Percentiles rank a stretch among this genome's conserved stretches.
phyloP scores from a whole-genome alignment of 2,113 vertebrate genomes.

The Aleadryas rufinucha region DNA sequence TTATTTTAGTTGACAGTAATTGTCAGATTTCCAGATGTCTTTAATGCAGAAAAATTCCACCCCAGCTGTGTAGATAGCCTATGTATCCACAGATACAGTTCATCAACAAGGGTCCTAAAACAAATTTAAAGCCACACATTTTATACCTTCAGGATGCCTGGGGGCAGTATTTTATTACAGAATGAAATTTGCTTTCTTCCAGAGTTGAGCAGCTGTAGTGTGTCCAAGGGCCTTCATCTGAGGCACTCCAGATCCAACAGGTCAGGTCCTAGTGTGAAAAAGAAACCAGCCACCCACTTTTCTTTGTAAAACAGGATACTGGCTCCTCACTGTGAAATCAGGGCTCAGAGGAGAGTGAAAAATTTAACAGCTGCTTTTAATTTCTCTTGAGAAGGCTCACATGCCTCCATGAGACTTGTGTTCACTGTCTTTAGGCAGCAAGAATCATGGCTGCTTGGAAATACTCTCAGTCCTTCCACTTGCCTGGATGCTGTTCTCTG shows the following conservation, averaged over 20 bases:
- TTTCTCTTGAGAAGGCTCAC: conserved; percentile 1
- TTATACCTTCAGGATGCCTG: neutral
- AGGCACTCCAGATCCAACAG: conserved; percentile 30
- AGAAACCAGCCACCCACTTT: neutral
- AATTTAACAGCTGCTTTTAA: conserved; percentile 49
- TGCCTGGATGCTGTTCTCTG: neutral
- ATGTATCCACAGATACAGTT: neutral
- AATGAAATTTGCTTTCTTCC: neutral
- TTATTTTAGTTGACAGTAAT: neutral
- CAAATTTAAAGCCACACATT: neutral
- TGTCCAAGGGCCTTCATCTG: neutral
- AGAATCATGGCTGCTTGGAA: conserved; percentile 36
- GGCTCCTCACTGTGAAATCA: conserved; percentile 26
- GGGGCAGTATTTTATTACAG: conserved; percentile 15
- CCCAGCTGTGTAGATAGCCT: neutral
- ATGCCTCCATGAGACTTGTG: neutral
- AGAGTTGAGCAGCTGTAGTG: neutral
- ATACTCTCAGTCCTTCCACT: neutral
- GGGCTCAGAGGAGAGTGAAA: neutral
- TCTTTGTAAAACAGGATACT: conserved; percentile 34
- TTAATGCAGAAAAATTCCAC: neutral
- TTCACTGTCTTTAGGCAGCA: neutral
- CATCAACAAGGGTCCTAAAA: neutral
- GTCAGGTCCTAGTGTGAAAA: neutral
- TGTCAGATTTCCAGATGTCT: neutral